phyloP scores from a whole-genome alignment of 1,140 invertebrate genomes.

The Leptopilina clavipes region DNA sequence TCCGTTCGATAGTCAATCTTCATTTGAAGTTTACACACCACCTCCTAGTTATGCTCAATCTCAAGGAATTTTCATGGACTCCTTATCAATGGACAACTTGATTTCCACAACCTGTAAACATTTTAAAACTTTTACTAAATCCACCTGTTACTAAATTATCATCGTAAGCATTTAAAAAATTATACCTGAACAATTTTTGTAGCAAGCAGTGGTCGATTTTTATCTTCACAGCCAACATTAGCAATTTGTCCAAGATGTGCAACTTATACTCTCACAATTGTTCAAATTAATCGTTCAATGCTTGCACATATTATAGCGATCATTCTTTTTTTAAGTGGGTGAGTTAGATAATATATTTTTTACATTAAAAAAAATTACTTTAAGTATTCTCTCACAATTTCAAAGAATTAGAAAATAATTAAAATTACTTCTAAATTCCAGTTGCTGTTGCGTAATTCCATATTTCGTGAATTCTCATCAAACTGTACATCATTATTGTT shows the following conservation, averaged over 20 bases:
- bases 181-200: conserved; percentile 4
- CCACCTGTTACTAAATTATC: no score
- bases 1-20: conserved; percentile 38
- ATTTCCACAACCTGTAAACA: conserved; percentile 40
- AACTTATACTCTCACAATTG: conserved; percentile 62
- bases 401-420: no score
- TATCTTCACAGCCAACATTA: conserved; percentile 63
- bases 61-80: conserved; percentile 47
- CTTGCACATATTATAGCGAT: conserved; percentile 65
- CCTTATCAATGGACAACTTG: conserved; percentile 43
- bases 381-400: background rate
- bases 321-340: conserved; percentile 50
- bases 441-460: conserved; percentile 76
- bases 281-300: conserved; percentile 58
- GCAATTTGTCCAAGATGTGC: conserved; percentile 67
- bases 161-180: background rate
- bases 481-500: conserved; percentile 76
- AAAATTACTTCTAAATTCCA: conserved; percentile 48
- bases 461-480: conserved; percentile 77
- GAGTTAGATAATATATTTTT: conserved; percentile 23
- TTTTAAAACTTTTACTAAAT: background rate
- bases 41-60: conserved; percentile 57
- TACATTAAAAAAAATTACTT: conserved; percentile 31
- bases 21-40: conserved; percentile 45
- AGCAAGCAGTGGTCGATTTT: conserved; percentile 45